phyloP scores from a whole-genome alignment of 2,113 vertebrate species.

The Poecilia latipinna region DNA sequence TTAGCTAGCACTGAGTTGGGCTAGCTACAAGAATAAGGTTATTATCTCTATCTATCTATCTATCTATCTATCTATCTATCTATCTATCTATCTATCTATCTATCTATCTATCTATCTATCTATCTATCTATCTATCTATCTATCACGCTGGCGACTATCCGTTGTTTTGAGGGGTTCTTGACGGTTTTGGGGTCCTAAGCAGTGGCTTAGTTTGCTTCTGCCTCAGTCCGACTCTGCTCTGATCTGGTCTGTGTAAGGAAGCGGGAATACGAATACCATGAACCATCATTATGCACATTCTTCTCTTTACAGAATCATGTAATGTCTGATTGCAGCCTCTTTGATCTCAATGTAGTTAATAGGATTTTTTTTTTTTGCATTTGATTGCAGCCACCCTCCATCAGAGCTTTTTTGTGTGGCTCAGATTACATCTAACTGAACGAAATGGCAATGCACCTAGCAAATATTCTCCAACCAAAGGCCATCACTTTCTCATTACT shows the following conservation, averaged over 20 bases:
- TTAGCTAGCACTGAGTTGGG: not conserved
- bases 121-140: too few species aligned
- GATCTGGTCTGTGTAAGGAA: not conserved
- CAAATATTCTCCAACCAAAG: constrained; percentile 51
- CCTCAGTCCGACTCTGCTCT: not conserved
- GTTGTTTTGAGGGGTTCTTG: not conserved
- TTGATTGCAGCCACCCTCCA: constrained; percentile 24
- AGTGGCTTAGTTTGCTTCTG: not conserved
- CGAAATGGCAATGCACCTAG: constrained; percentile 31
- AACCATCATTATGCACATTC: constrained; percentile 16
- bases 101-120: too few species aligned
- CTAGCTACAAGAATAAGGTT: not conserved
- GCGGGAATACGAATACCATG: not conserved
- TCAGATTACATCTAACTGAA: constrained; percentile 34
- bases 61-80: too few species aligned
- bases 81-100: too few species aligned
- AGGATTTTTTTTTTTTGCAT: constrained; percentile 13
- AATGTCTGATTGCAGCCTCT: constrained; percentile 29
- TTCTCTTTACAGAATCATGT: constrained; percentile 12
- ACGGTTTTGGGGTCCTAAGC: not conserved
- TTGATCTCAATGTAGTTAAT: constrained; percentile 21
- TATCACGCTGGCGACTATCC: too few species aligned
- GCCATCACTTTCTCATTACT: constrained; percentile 58
- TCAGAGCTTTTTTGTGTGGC: constrained; percentile 17
- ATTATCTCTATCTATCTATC: too few species aligned